These are phyloP conservation scores for Perca flavescens DNA, from an alignment of 2,113 vertebrate species.

Conservation along the genomic window DNA sequence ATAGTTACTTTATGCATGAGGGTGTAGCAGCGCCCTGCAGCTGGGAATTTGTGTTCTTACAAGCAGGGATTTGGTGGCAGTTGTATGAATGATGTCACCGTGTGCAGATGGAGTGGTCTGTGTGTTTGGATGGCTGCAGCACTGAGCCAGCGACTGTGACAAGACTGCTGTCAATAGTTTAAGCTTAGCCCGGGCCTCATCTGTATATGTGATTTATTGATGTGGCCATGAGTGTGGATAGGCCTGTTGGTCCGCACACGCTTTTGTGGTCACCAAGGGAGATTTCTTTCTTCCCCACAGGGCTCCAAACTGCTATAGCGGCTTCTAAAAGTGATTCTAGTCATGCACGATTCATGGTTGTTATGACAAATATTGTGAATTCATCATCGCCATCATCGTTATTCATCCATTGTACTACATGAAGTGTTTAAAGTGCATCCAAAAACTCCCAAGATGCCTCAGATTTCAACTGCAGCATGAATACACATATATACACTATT, in stretches of 20 bases:
- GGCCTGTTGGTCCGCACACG: constrained; percentile 52
- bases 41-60: constrained; percentile 59
- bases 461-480: constrained; percentile 27
- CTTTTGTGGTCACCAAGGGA: constrained; percentile 54
- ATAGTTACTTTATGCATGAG: constrained; percentile 18
- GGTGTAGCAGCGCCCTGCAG: constrained; percentile 55
- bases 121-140: constrained; percentile 54
- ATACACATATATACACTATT: background rate
- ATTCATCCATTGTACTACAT: constrained; percentile 38
- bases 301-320: constrained; percentile 34
- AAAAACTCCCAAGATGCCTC: constrained; percentile 49
- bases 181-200: constrained; percentile 41
- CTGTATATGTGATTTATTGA: constrained; percentile 63
- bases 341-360: constrained; percentile 53
- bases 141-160: constrained; percentile 52
- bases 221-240: constrained; percentile 54
- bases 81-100: constrained; percentile 73
- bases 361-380: constrained; percentile 63
- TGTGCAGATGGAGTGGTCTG: constrained; percentile 57
- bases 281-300: constrained; percentile 47
- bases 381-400: constrained; percentile 42
- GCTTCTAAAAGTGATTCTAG: constrained; percentile 49
- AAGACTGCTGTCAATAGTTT: constrained; percentile 64
- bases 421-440: constrained; percentile 58
- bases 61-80: constrained; percentile 66